Evolutionary conservation across 2,888 invertebrate species (phyloP).

Genomic region (Pteria penguin): DNA sequence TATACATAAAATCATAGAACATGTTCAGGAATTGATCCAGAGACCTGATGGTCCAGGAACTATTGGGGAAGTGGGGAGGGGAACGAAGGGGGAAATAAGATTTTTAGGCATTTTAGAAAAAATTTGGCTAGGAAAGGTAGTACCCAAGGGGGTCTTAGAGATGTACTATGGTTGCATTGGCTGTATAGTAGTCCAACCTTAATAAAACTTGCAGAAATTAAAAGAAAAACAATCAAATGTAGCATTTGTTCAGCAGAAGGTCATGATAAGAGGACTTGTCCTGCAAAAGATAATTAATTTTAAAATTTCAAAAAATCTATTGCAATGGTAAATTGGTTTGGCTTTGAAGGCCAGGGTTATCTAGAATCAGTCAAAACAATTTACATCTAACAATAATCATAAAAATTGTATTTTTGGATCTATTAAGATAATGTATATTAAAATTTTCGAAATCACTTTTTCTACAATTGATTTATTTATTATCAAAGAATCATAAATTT

Average conservation of each 20-base stretch:
- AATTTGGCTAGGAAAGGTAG: slow-evolving; percentile 9
- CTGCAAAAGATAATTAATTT: not conserved
- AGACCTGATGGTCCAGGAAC: slow-evolving; percentile 8
- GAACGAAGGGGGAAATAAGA: slow-evolving; percentile 17
- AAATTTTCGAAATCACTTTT: too few relatives aligned
- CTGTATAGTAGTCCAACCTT: slow-evolving; percentile 5
- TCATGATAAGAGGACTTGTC: slow-evolving; percentile 19
- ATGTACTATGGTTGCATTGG: slow-evolving; percentile 6
- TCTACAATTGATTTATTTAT: too few relatives aligned
- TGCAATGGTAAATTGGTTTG: too few relatives aligned
- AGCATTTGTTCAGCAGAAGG: slow-evolving; percentile 3
- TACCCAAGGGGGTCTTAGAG: slow-evolving; percentile 6
- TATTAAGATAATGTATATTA: too few relatives aligned
- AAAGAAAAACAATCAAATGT: slow-evolving; percentile 7
- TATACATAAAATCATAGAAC: not conserved
- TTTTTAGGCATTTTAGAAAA: slow-evolving; percentile 17
- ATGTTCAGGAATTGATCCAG: not conserved
- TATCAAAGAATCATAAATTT: too few relatives aligned
- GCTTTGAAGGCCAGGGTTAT: too few relatives aligned
- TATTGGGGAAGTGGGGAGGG: slow-evolving; percentile 9
- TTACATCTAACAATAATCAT: too few relatives aligned
- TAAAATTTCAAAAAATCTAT: too few relatives aligned
- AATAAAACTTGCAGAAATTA: slow-evolving; percentile 5
- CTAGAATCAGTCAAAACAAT: too few relatives aligned
- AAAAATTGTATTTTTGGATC: too few relatives aligned